Evolutionary conservation across 2,797 vertebrate genomes (phyloP).

Genomic region (Molossus molossus): DNA sequence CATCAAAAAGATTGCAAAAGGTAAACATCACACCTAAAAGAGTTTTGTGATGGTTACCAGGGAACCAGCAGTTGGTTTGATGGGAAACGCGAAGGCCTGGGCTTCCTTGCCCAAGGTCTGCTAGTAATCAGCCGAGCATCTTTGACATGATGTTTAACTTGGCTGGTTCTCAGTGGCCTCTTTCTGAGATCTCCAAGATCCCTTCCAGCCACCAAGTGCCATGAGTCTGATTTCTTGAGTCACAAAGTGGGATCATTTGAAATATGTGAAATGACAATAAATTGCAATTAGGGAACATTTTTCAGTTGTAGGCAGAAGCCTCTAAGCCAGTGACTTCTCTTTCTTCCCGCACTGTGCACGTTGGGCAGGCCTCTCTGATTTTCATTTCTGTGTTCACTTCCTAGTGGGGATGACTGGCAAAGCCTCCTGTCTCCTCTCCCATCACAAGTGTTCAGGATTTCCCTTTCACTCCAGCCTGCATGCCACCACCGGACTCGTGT

Average conservation of each 20-base stretch:
- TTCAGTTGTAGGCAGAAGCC: not conserved
- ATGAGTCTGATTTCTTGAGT: constrained; percentile 53
- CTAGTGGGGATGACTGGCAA: not conserved
- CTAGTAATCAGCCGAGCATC: not conserved
- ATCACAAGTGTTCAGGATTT: not conserved
- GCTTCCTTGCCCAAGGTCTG: not conserved
- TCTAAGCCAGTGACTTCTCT: constrained; percentile 8
- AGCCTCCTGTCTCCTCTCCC: not conserved
- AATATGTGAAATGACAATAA: not conserved
- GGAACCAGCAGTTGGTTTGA: not conserved
- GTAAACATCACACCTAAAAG: not conserved
- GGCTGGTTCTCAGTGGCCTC: constrained; percentile 13
- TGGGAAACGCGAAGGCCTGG: constrained; percentile 26
- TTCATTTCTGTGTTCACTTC: not conserved
- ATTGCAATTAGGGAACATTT: constrained; percentile 14
- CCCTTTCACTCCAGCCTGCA: not conserved
- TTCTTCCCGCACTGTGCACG: not conserved
- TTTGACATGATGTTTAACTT: constrained; percentile 69
- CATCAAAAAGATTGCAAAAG: too few relatives aligned
- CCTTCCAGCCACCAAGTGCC: constrained; percentile 59
- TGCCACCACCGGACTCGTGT: not conserved
- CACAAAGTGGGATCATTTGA: constrained; percentile 22
- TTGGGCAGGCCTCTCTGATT: not conserved
- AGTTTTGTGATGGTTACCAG: not conserved
- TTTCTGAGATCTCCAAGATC: not conserved